Base-by-base conservation (phyloP, 2,797 vertebrate genomes). In the Diglossa cyanea region DNA sequence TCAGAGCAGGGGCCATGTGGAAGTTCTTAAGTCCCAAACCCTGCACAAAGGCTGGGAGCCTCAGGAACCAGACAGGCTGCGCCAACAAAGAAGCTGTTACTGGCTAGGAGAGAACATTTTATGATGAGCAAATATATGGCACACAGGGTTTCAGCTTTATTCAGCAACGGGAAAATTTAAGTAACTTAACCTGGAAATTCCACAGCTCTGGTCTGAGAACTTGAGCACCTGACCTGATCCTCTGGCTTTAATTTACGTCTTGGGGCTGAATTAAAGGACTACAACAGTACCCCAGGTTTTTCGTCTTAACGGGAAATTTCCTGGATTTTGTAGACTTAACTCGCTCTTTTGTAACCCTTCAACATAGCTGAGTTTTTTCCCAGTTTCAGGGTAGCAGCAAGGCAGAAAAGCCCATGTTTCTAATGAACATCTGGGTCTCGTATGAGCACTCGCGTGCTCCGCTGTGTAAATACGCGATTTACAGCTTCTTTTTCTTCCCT, bases 51-150 rank as follows among this genome's bases (percentile, higher is more conserved):
- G 89, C 95, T 91, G 95, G 78, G 91, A 94, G 92, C 94, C 94
- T 90, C 94, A 88, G 62, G 86, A 94, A 81, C 66, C 73, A 96
- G 87, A 75, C 87, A 50, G 94, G 92, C 89, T 55, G 66, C 0
- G 93, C 95, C 95, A 96, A 81, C 95, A 96, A 96, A 94, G 96
- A 44, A 97, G 95, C 95, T 91, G 82, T 94, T 95, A 35, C 95
- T 94, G 95, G 89, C 95, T 75, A 25, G 62, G 79, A 84, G 93
- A 92, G 96, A 90, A 84, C 79, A 37, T 91, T 97, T 96, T 94
- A 96, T 95, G 95, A 94, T 88, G 89, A 96, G 85, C 94, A 96
- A 94, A 95, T 95, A 95, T 72, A 91, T 62, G 89, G 96, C 87
- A 94, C 70, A 55, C 82, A 86, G 85, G 67, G 81, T 76, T 94